Conservation (phyloP, 2,797 vertebrate genomes). For the Valencia hispanica region DNA sequence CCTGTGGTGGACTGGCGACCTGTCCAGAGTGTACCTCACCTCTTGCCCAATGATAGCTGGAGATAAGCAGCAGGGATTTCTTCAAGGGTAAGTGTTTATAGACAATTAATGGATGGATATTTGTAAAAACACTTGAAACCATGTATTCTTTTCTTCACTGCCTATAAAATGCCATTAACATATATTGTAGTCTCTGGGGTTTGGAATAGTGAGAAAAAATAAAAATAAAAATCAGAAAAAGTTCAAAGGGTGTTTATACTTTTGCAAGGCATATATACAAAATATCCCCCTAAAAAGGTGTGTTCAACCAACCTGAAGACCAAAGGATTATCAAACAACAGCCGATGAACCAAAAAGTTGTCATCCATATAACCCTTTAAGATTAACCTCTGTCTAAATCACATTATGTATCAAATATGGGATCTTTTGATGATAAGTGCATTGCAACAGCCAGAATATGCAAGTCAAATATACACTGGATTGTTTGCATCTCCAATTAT, state of each 20-base stretch:
- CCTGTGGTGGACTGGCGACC: no score
- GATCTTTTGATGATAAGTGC: background rate
- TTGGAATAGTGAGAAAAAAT: background rate
- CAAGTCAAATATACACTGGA: background rate
- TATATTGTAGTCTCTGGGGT: background rate
- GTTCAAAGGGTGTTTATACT: background rate
- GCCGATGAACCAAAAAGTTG: background rate
- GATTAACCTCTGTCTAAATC: background rate
- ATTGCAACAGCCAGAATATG: background rate
- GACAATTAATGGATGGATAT: no score
- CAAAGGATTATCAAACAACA: background rate
- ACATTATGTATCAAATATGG: background rate
- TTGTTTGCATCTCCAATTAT: constrained; percentile 3
- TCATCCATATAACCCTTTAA: background rate
- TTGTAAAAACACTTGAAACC: no score
- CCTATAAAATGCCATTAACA: background rate
- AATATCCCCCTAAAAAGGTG: background rate
- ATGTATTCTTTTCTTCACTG: background rate
- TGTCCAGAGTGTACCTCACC: no score
- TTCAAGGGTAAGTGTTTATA: no score
- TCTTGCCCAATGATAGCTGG: no score
- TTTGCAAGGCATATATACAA: background rate
- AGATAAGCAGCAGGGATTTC: no score
- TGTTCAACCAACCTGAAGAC: background rate
- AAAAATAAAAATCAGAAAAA: background rate